These are phyloP conservation scores for Melopsittacus undulatus DNA, from an alignment of 2,797 vertebrate species.

Conservation along the genomic window DNA sequence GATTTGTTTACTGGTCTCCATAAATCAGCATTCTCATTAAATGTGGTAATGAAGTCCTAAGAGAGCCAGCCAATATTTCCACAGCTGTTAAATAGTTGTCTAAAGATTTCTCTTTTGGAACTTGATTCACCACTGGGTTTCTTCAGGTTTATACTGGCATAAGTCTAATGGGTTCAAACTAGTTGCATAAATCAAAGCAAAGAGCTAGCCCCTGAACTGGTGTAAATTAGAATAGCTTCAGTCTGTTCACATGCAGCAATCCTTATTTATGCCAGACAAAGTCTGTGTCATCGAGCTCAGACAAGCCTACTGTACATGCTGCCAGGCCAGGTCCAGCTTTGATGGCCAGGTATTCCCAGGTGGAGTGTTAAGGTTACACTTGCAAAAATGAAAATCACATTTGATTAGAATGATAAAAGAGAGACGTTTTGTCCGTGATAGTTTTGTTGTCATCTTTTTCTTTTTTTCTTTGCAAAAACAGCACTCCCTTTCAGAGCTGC, in stretches of 20 bases:
- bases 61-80: not conserved
- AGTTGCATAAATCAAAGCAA: slow-evolving; percentile 37
- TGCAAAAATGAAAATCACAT: slow-evolving; percentile 1
- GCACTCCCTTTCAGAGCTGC: not conserved
- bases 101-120: slow-evolving; percentile 24
- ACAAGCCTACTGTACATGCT: not conserved
- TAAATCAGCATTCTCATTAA: slow-evolving; percentile 58
- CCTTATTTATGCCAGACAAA: not conserved
- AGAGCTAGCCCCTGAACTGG: not conserved
- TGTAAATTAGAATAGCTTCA: slow-evolving; percentile 23
- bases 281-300: not conserved
- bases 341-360: not conserved
- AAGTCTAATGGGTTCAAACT: slow-evolving; percentile 52
- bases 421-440: not conserved
- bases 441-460: not conserved
- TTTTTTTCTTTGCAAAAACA: not conserved
- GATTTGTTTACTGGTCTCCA: slow-evolving; percentile 41
- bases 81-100: slow-evolving; percentile 6
- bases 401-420: slow-evolving; percentile 35
- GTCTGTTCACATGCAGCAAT: not conserved
- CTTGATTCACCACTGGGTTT: slow-evolving; percentile 41
- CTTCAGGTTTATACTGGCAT: not conserved
- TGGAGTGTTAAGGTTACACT: not conserved
- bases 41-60: slow-evolving; percentile 35
- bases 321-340: not conserved